Percentiles rank a stretch among this genome's conserved stretches.
These are phyloP conservation scores for Dynastes maya DNA, from an alignment of 2,888 invertebrate genomes.

Conservation along the genomic window DNA sequence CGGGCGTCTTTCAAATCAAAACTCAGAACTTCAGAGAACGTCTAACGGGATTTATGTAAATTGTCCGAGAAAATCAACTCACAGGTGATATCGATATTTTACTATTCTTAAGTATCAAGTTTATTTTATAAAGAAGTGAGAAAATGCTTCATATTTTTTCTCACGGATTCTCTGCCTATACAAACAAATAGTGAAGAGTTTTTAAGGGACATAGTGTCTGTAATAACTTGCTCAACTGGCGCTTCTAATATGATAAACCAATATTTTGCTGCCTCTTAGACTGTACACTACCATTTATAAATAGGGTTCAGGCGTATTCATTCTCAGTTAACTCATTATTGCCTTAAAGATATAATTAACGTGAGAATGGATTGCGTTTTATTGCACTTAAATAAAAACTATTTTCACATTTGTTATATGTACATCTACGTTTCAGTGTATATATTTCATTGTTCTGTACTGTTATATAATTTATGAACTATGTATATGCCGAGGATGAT, in stretches of 20 bases:
- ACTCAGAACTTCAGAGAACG: constrained; percentile 18
- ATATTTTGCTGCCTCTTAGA: constrained; percentile 55
- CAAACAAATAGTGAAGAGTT: constrained; percentile 51
- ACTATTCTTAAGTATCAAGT: constrained; percentile 45
- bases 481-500: background rate
- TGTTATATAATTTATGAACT: constrained; percentile 39
- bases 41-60: constrained; percentile 48
- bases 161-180: constrained; percentile 50
- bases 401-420: constrained; percentile 38
- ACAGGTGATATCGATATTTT: constrained; percentile 45
- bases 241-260: constrained; percentile 56
- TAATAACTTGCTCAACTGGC: constrained; percentile 51
- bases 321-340: constrained; percentile 55
- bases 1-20: constrained; percentile 35
- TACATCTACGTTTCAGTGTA: constrained; percentile 7
- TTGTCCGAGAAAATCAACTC: constrained; percentile 35
- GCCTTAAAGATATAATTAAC: constrained; percentile 58
- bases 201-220: constrained; percentile 42
- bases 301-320: constrained; percentile 42
- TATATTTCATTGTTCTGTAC: constrained; percentile 35
- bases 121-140: constrained; percentile 52
- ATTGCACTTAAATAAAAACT: constrained; percentile 48
- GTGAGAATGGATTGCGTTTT: constrained; percentile 56
- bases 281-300: constrained; percentile 47
- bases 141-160: constrained; percentile 52